Conservation (phyloP, 2,113 vertebrate genomes). For the Oreocharis arfaki region DNA sequence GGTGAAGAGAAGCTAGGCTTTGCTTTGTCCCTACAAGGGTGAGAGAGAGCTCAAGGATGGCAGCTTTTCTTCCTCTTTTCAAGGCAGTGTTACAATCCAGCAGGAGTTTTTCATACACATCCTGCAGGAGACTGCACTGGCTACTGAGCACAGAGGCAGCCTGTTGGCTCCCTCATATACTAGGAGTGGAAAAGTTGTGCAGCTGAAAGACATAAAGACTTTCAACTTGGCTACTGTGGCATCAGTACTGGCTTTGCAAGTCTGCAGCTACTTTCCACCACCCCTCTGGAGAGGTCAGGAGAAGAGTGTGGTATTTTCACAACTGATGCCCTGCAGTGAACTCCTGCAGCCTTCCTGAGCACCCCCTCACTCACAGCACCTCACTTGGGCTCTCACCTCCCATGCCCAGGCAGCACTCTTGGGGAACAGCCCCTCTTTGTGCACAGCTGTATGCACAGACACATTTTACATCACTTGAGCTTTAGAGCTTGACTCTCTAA, state of each 20-base stretch:
- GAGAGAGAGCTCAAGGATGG: background rate
- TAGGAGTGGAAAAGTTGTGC: background rate
- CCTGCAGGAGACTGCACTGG: background rate
- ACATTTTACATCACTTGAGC: background rate
- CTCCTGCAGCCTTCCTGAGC: background rate
- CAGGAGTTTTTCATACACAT: background rate
- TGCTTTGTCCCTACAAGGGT: background rate
- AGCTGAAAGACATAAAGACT: background rate
- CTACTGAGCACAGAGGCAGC: background rate
- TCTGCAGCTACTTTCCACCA: background rate
- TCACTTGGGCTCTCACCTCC: background rate
- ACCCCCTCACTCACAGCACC: background rate
- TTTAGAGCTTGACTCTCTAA: background rate
- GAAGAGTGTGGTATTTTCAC: background rate
- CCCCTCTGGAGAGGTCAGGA: background rate
- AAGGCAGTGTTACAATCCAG: background rate
- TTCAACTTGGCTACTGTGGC: background rate
- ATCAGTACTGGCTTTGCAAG: background rate
- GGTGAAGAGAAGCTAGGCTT: background rate
- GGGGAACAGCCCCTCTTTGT: background rate
- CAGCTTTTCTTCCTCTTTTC: background rate
- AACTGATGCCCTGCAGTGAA: background rate
- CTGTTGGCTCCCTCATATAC: background rate
- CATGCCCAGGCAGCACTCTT: fast-evolving
- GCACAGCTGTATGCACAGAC: background rate